Conservation (phyloP, 2,888 invertebrate genomes). For the Syrista parreyssii region DNA sequence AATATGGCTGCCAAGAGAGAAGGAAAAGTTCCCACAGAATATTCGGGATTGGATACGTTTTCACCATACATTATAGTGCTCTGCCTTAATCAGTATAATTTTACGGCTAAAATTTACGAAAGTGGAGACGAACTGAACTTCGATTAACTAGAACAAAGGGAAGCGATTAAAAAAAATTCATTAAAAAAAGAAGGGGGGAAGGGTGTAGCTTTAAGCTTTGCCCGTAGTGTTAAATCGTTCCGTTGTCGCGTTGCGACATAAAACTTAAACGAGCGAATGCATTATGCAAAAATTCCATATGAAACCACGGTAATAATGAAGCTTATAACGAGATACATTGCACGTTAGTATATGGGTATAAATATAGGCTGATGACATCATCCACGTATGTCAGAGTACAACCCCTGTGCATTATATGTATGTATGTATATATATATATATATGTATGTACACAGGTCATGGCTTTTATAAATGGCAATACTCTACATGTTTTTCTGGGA, state of each 20-base stretch:
- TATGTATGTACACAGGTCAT: background rate
- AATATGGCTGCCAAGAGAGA: background rate
- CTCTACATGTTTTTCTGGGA: background rate
- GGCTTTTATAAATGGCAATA: background rate
- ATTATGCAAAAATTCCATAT: constrained; percentile 24
- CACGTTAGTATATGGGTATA: background rate
- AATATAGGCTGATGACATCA: background rate
- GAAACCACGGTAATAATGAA: background rate
- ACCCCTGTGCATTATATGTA: too few species aligned
- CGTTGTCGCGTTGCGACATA: constrained; percentile 11
- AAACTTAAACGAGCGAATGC: constrained; percentile 28
- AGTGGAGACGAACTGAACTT: background rate
- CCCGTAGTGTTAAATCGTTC: constrained; percentile 3
- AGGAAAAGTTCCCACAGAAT: background rate
- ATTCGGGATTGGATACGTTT: background rate
- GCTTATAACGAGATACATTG: background rate
- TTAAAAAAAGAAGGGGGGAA: background rate
- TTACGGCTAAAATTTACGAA: background rate
- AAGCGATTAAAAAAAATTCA: background rate
- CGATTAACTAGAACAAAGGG: background rate
- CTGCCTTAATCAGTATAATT: background rate
- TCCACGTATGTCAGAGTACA: background rate
- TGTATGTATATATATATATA: too few species aligned
- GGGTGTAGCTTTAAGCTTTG: background rate
- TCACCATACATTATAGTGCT: background rate